Base-by-base conservation (phyloP, 1,140 invertebrate genomes). In the Drosophila ohnishii region DNA sequence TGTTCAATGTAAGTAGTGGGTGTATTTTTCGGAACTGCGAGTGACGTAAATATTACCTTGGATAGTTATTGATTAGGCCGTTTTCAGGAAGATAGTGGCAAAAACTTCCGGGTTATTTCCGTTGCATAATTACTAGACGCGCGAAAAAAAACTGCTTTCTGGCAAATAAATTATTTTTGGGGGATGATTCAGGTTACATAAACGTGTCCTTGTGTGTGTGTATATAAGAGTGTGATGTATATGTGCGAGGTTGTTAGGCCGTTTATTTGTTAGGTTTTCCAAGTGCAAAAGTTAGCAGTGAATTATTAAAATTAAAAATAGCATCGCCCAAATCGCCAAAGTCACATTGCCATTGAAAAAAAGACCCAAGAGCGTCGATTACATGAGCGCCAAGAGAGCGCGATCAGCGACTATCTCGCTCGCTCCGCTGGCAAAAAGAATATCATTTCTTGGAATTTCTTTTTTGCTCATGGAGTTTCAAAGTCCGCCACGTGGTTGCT, bases 1-100 rank as follows among this genome's bases (percentile, higher is more conserved):
- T 87, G 83, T 87, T 87, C 84, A 87, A 87, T 87, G 83, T 87
- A 87, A 87, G 83, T 86, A 83, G 67, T 60, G 63, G 79, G 79
- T 60, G 61, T 64, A 19, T 6, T 48, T 44, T 32, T 65, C n/a
- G 32, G 14, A 47, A 51, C 9, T 63, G 30, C 9, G 44, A 82
- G 77, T 86, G 84, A 86, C 83, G 83, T 86, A 87, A 88, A 86
- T 78, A 62, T 61, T 60, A 62, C 51, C 42, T 69, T 69, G 62
- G 40, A 48, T 42, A 58, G 50, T 42, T 60, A 76, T 76, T 35
- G 51, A 67, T 50, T 72, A 40, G 34, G 9, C 19, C 22, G 19
- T 16, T 47, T 37, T 8, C 16, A 48, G 35, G 11, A 22, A 59
- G 22, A 71, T 71, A 50, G 28, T 35, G 14, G 8, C 10, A 30